Evolutionary conservation across 1,140 invertebrate species (phyloP).

Genomic region (Rhyacophila brunnea): DNA sequence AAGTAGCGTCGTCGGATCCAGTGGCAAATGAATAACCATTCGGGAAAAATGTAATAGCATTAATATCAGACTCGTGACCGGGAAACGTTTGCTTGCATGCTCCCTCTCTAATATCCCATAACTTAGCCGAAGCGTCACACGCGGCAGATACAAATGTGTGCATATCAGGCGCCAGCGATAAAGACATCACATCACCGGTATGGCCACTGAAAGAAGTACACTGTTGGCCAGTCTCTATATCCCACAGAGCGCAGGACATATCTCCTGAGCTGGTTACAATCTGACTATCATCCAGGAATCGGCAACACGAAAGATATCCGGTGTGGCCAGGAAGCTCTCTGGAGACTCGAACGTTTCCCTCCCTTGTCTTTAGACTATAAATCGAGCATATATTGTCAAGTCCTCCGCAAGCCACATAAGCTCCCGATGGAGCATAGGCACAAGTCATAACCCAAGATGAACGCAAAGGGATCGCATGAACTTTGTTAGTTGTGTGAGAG

Average conservation of each 20-base stretch:
- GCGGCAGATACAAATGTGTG: slow-evolving; percentile 92
- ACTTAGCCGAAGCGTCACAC: slow-evolving; percentile 91
- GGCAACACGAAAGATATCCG: slow-evolving; percentile 92
- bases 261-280: slow-evolving; percentile 49
- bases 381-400: slow-evolving; percentile 96
- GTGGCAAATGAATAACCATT: slow-evolving; percentile 93
- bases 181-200: slow-evolving; percentile 93
- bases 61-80: slow-evolving; percentile 94
- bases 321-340: slow-evolving; percentile 92
- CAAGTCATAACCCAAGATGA: slow-evolving; percentile 97
- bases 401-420: slow-evolving; percentile 91
- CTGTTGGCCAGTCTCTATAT: slow-evolving; percentile 94
- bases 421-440: slow-evolving; percentile 91
- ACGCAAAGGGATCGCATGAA: slow-evolving; percentile 90
- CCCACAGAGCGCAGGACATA: slow-evolving; percentile 84
- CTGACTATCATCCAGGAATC: slow-evolving; percentile 93
- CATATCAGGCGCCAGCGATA: slow-evolving; percentile 87
- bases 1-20: slow-evolving; percentile 93
- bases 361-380: slow-evolving; percentile 90
- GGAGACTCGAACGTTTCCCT: slow-evolving; percentile 90
- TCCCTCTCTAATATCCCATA: slow-evolving; percentile 93
- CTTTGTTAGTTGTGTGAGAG: slow-evolving; percentile 92
- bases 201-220: slow-evolving; percentile 90
- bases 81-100: slow-evolving; percentile 94
- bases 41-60: slow-evolving; percentile 94